Conservation (phyloP, 2,888 invertebrate genomes). For the Aporophyla lueneburgensis region DNA sequence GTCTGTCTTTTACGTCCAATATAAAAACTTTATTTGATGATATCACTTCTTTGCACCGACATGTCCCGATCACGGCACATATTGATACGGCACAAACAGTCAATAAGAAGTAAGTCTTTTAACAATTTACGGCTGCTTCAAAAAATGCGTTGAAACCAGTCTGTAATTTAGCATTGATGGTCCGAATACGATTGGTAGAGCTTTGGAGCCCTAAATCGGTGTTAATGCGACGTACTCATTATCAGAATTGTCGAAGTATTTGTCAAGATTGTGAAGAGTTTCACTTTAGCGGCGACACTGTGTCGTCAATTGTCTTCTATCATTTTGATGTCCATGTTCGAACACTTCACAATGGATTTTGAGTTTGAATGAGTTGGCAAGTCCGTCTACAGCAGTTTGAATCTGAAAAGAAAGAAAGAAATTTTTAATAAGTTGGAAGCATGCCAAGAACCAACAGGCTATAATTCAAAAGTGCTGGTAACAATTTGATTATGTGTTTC, state of each 20-base stretch:
- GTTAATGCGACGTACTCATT: slow-evolving; percentile 71
- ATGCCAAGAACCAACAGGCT: slow-evolving; percentile 34
- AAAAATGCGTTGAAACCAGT: slow-evolving; percentile 97
- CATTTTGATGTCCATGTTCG: slow-evolving; percentile 74
- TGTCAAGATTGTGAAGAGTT: slow-evolving; percentile 45
- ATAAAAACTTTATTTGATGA: slow-evolving; percentile 83
- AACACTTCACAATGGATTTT: slow-evolving; percentile 47
- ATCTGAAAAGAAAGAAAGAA: slow-evolving; percentile 75
- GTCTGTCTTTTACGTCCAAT: slow-evolving; percentile 68
- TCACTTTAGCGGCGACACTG: slow-evolving; percentile 45
- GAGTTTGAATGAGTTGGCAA: slow-evolving; percentile 31
- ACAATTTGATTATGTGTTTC: slow-evolving; percentile 41
- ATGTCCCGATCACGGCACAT: slow-evolving; percentile 96
- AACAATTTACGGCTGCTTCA: slow-evolving; percentile 96
- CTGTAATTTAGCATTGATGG: slow-evolving; percentile 97
- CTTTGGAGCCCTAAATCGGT: slow-evolving; percentile 77
- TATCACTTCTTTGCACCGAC: slow-evolving; percentile 85
- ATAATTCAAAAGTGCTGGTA: slow-evolving; percentile 22
- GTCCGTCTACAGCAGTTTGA: slow-evolving; percentile 33
- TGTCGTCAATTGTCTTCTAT: slow-evolving; percentile 84
- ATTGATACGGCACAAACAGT: slow-evolving; percentile 85
- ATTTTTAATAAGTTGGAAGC: slow-evolving; percentile 52
- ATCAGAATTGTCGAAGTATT: slow-evolving; percentile 35
- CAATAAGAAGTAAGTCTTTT: slow-evolving; percentile 63
- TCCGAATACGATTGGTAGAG: slow-evolving; percentile 80